These are phyloP conservation scores for Ochotona curzoniae DNA, from an alignment of 2,113 vertebrate genomes.

Conservation along the genomic window DNA sequence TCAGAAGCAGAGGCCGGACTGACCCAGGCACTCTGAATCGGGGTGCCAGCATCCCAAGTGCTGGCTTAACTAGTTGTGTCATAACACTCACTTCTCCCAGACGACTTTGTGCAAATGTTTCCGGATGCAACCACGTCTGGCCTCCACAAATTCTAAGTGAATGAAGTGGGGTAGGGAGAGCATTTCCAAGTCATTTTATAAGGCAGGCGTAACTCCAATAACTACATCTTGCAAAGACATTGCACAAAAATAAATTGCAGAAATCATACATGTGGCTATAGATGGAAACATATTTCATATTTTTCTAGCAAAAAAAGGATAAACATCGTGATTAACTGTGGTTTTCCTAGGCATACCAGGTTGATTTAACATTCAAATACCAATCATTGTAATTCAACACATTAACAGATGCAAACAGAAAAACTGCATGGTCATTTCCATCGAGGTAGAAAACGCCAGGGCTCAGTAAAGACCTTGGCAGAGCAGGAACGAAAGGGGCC, in stretches of 20 bases:
- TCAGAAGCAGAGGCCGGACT: too few species aligned
- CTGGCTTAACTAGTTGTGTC: too few species aligned
- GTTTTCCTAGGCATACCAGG: background rate
- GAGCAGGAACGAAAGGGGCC: background rate
- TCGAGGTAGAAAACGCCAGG: background rate
- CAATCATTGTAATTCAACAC: background rate
- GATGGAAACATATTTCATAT: background rate
- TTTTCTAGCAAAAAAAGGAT: background rate
- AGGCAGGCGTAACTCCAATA: background rate
- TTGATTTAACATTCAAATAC: background rate
- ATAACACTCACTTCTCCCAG: background rate
- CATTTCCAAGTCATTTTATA: background rate
- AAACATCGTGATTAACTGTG: background rate
- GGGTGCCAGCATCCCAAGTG: too few species aligned
- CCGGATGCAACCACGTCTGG: background rate
- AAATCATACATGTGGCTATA: background rate
- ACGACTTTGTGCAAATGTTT: background rate
- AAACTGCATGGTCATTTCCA: background rate
- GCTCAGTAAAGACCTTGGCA: background rate
- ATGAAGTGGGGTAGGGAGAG: background rate
- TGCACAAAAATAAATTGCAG: background rate
- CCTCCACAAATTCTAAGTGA: background rate
- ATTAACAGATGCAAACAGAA: background rate
- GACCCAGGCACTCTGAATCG: too few species aligned
- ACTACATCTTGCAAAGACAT: background rate